Base-by-base conservation (phyloP, 2,113 vertebrate genomes). In the Prolemur simus region DNA sequence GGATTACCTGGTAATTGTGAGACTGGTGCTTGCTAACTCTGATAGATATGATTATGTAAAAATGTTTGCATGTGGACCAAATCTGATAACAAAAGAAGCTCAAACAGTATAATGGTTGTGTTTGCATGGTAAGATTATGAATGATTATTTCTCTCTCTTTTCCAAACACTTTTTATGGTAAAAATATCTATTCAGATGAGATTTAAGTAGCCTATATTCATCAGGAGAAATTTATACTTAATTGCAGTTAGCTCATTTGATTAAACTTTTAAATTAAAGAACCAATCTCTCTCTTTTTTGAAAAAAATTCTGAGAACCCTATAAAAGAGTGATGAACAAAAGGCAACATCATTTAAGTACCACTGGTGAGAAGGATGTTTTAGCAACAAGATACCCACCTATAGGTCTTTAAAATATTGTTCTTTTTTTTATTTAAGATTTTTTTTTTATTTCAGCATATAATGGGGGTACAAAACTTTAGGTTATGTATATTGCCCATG, bases 221-320 rank as follows among this genome's bases (percentile, higher is more conserved):
- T 56, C 66, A 81, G 58, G 18, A 87, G 42, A 95, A 92, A 92
- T 83, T 85, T 78, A 95, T 42, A 95, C 18, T 78, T 87, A 86
- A 82, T 4, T 91, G 89, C 15, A 71, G 52, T 87, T 78, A 95
- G 21, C 39, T 96, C 58, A 96, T 49, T 13, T 45, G 42, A 91
- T 9, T 91, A 34, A 91, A 91, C 63, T 88, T 88, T 91, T 93
- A 95, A 94, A 91, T 27, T 29, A 86, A 90, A 84, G 20, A 95
- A 87, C 6, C 63, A 94, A 42, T 18, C 32, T 5, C 2, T 64
- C 77, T 93, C 1, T 25, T 63, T 60, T 63, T 63, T 29, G 6
- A 17, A 47, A 47, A 47, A 29, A 60, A 37, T 56, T 71, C 52
- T 82, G 42, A 94, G 4, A 94, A 12, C 29, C 49, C 69, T 81